phyloP scores from a whole-genome alignment of 2,797 vertebrate species.

The Poeciliopsis infans region DNA sequence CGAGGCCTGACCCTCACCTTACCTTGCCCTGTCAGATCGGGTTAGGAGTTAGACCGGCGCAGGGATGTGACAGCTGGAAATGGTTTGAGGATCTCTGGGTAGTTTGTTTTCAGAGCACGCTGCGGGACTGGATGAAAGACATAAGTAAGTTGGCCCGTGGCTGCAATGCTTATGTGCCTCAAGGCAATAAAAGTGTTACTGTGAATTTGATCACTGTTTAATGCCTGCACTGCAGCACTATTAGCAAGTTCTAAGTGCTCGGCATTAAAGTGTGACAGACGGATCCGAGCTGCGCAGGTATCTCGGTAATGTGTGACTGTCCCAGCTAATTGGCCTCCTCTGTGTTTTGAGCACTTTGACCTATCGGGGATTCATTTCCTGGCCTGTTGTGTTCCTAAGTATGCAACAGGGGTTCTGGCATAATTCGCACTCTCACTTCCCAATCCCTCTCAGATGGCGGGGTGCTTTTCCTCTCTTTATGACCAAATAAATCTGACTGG shows the following conservation, averaged over 20 bases:
- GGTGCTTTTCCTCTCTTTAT: slow-evolving; percentile 78
- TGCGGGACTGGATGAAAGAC: slow-evolving; percentile 68
- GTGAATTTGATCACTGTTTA: slow-evolving; percentile 47
- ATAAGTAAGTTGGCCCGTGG: slow-evolving; percentile 64
- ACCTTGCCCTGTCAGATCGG: slow-evolving; percentile 75
- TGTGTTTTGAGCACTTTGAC: slow-evolving; percentile 70
- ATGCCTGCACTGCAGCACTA: slow-evolving; percentile 14
- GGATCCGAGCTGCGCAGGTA: slow-evolving; percentile 50
- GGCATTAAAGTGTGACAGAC: slow-evolving; percentile 14
- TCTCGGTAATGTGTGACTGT: slow-evolving; percentile 59
- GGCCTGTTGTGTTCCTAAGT: slow-evolving; percentile 67
- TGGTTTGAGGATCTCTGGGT: slow-evolving; percentile 76
- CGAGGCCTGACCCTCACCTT: slow-evolving; percentile 78
- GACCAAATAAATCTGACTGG: slow-evolving; percentile 82
- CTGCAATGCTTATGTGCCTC: slow-evolving; percentile 46
- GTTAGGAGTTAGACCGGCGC: slow-evolving; percentile 65
- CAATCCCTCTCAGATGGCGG: slow-evolving; percentile 70
- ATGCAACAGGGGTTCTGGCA: slow-evolving; percentile 66
- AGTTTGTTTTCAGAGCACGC: slow-evolving; percentile 78
- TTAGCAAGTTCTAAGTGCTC: slow-evolving; percentile 7
- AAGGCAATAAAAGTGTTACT: slow-evolving; percentile 48
- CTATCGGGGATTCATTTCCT: slow-evolving; percentile 74
- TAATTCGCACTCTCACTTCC: slow-evolving; percentile 71
- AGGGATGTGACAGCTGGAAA: slow-evolving; percentile 82
- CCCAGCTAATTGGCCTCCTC: slow-evolving; percentile 59